Percentiles rank a stretch among this genome's conserved stretches.
phyloP scores from a whole-genome alignment of 2,113 vertebrate genomes.

The Rhombomys opimus region DNA sequence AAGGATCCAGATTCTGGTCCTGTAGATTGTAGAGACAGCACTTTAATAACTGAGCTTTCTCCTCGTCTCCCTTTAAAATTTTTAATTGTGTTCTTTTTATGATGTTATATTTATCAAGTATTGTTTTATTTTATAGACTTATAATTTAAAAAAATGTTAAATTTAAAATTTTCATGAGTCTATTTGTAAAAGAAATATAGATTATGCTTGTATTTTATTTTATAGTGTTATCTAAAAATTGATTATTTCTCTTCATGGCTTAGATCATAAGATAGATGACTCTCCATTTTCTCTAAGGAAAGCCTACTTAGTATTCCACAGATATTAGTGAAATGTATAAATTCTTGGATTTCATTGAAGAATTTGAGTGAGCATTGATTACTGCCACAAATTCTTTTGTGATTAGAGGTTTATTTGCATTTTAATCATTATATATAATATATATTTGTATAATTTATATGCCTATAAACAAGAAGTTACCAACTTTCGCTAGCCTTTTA shows the following conservation, averaged over 20 bases:
- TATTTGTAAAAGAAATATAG: neutral
- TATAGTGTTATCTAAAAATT: neutral
- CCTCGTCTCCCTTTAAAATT: neutral
- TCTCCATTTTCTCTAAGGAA: neutral
- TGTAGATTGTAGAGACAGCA: neutral
- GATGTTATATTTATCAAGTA: neutral
- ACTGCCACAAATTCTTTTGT: neutral
- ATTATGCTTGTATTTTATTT: neutral
- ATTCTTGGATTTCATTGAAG: neutral
- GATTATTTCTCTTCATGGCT: neutral
- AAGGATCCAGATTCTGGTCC: neutral
- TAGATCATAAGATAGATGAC: neutral
- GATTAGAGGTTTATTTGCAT: neutral
- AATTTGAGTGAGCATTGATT: neutral
- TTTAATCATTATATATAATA: neutral
- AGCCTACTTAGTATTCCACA: neutral
- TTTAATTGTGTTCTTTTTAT: neutral
- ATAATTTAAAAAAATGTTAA: neutral
- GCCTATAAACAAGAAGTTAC: neutral
- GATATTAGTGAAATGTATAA: neutral
- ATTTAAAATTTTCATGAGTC: neutral
- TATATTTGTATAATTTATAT: neutral
- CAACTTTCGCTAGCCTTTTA: neutral
- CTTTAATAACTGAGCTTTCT: neutral
- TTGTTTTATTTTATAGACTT: neutral